A percentile compares a stretch with the other conserved stretches of the same genome.
These are phyloP conservation scores for Drosophila paulistorum DNA, from an alignment of 1,140 invertebrate species.

Conservation along the genomic window DNA sequence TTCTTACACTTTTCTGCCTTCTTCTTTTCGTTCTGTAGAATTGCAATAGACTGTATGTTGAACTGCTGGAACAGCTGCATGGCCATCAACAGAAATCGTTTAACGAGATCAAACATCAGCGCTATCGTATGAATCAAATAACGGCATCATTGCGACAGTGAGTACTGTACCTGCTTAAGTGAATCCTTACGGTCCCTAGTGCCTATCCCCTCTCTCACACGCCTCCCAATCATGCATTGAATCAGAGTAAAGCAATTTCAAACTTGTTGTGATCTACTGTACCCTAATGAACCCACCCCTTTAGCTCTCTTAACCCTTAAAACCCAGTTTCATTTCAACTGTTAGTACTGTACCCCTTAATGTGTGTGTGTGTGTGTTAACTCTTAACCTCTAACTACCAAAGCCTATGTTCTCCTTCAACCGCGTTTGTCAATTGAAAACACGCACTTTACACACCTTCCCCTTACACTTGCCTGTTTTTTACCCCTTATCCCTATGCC, in stretches of 20 bases:
- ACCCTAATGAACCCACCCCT: background rate
- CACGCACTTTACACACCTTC: constrained; percentile 7
- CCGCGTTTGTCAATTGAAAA: constrained; percentile 7
- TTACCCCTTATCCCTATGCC: background rate
- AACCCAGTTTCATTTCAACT: background rate
- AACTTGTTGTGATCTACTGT: background rate
- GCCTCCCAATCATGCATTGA: too few relatives aligned
- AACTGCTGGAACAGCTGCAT: constrained; percentile 92
- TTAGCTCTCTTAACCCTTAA: background rate
- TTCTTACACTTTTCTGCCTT: too few relatives aligned
- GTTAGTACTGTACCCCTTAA: background rate
- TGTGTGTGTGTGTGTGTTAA: background rate
- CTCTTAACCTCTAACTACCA: constrained; percentile 10
- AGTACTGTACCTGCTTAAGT: constrained; percentile 46
- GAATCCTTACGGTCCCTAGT: too few relatives aligned
- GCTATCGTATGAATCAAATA: constrained; percentile 93
- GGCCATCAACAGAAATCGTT: constrained; percentile 94
- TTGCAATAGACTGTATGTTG: constrained; percentile 90
- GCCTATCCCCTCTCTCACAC: too few relatives aligned
- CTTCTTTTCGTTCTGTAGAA: constrained; percentile 83
- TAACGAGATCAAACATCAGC: constrained; percentile 94
- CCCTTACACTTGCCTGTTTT: background rate
- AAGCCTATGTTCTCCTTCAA: constrained; percentile 8
- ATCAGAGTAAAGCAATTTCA: background rate
- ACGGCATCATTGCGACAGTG: constrained; percentile 91